Base-by-base conservation (phyloP, 2,113 vertebrate species). In the Ramphastos sulfuratus region DNA sequence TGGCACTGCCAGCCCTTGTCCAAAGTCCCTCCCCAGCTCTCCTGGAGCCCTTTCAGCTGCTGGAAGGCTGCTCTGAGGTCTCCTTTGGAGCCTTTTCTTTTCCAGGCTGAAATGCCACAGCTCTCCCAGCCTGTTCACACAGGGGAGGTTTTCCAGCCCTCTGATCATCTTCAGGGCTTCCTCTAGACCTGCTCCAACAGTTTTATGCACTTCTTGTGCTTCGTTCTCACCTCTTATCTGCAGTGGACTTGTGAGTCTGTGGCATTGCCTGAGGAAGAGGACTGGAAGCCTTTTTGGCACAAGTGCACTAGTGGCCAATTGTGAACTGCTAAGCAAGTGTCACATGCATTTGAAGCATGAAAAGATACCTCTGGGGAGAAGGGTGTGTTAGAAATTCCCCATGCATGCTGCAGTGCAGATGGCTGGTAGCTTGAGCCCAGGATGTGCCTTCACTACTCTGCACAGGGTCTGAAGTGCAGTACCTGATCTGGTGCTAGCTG, bases 321-420 rank as follows among this genome's bases (percentile, higher is more conserved):
- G 67, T 54, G n/a, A 70, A 37, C 46, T 0, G 0, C 61, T 60
- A 9, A 84, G n/a, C 21, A 23, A 28, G 15, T 18, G 10, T 33
- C 31, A 70, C 54, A 6, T 77, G 56, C 4, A 4, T 35, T 59
- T 89, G 10, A 35, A 37, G 30, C 5, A 0, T 55, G 42, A 48
- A 74, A 77, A 64, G 37, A 6, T 0, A 2, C 11, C 37, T 7
- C 4, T 59, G 16, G 27, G 48, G 35, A 69, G n/a, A 82, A 28
- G 3, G 37, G 6, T 16, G 2, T 59, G 48, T 50, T 15, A 9
- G 25, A 23, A 76, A 33, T 24, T 55, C 31, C 64, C 9, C 12
- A 1, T 13, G 2, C 3, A 0, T 5, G 2, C 21, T 48, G 1
- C 52, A 6, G 2, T 3, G 2, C n/a, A 15, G 31, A 12, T n/a